Evolutionary conservation across 2,888 invertebrate species (phyloP).

Genomic region (Rotaria socialis): DNA sequence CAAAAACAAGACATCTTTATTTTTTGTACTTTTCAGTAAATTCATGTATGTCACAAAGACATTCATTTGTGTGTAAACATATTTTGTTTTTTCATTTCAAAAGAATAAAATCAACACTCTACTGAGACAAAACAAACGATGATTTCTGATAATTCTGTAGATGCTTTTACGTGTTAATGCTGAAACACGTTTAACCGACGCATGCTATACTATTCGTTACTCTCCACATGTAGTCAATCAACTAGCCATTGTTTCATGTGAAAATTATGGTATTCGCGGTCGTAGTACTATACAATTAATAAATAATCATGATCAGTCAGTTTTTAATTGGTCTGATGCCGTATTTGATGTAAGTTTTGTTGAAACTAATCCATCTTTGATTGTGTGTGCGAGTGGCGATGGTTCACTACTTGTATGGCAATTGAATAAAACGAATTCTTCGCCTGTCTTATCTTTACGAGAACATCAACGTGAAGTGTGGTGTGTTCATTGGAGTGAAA

Average conservation of each 20-base stretch:
- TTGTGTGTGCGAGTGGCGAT: not conserved
- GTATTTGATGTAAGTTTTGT: constrained; percentile 2
- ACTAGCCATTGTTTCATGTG: not conserved
- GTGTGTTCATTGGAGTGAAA: constrained; percentile 36
- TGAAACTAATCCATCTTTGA: constrained; percentile 11
- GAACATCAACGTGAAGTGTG: constrained; percentile 19
- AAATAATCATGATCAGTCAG: not conserved
- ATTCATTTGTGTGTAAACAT: no score
- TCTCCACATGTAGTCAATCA: constrained; percentile 9
- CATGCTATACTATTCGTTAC: not conserved
- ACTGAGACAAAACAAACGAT: no score
- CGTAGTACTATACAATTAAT: constrained; percentile 1
- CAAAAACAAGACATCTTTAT: no score
- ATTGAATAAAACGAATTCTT: not conserved
- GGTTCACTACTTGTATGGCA: not conserved
- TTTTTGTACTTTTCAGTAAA: no score
- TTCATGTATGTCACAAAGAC: no score
- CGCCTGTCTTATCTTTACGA: not conserved
- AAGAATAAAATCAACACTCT: no score
- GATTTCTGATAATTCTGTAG: not conserved
- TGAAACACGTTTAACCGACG: not conserved
- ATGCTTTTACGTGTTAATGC: not conserved
- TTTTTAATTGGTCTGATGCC: not conserved
- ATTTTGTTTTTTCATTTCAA: no score
- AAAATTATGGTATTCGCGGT: constrained; percentile 27